Evolutionary conservation across 2,797 vertebrate species (phyloP).

Genomic region (Hirundo rustica): DNA sequence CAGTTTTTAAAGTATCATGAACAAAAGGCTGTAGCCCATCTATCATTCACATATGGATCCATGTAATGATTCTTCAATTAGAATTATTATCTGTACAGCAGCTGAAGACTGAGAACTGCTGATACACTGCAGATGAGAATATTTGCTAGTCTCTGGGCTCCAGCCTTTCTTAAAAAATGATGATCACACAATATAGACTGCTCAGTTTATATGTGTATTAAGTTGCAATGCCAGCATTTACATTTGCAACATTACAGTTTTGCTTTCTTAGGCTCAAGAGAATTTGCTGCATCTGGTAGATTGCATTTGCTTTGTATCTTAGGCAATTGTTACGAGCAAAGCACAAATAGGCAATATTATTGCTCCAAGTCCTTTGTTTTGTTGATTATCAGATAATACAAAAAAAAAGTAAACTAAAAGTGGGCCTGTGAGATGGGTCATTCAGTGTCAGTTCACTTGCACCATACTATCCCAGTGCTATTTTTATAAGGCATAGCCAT

Average conservation of each 20-base stretch:
- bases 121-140: constrained; percentile 69
- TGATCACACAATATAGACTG: constrained; percentile 69
- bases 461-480: background rate
- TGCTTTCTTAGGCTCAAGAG: constrained; percentile 53
- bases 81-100: constrained; percentile 76
- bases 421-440: background rate
- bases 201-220: constrained; percentile 51
- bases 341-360: background rate
- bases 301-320: constrained; percentile 46
- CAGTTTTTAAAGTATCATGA: constrained; percentile 37
- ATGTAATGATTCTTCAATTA: constrained; percentile 78
- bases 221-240: constrained; percentile 68
- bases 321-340: constrained; percentile 21
- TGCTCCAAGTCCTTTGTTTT: constrained; percentile 3
- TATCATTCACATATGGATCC: constrained; percentile 67
- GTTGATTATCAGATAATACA: background rate
- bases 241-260: constrained; percentile 51
- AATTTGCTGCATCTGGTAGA: constrained; percentile 53
- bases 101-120: constrained; percentile 73
- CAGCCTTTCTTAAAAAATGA: constrained; percentile 70
- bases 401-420: constrained; percentile 2
- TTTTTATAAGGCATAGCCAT: constrained; percentile 1
- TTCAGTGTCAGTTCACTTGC: background rate
- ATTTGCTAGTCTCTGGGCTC: constrained; percentile 65
- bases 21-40: constrained; percentile 49